phyloP scores from a whole-genome alignment of 2,113 vertebrate genomes.

The Leptocoma aspasia region DNA sequence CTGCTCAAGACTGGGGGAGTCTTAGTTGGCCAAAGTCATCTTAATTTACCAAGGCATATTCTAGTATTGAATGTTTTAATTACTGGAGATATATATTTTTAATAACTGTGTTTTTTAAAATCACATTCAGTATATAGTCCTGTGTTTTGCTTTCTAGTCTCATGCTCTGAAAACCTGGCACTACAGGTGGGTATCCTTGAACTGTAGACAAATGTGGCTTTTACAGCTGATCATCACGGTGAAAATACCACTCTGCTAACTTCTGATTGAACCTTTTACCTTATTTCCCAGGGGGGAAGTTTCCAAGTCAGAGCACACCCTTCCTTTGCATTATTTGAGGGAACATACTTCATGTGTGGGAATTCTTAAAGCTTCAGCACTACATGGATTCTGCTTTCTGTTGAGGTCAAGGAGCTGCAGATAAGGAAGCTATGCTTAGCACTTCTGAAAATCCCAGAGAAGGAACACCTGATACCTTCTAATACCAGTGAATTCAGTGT shows the following conservation, averaged over 20 bases:
- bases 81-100: background rate
- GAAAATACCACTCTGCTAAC: background rate
- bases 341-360: background rate
- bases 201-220: background rate
- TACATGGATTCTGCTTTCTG: background rate
- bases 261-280: background rate
- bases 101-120: background rate
- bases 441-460: background rate
- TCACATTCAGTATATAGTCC: background rate
- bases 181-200: background rate
- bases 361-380: background rate
- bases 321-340: constrained; percentile 21
- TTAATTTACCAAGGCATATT: background rate
- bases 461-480: background rate
- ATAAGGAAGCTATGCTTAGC: constrained; percentile 21
- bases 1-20: too few relatives aligned
- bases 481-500: background rate
- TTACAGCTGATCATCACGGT: background rate
- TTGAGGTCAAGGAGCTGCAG: background rate
- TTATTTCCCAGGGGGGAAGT: background rate
- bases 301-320: constrained; percentile 1
- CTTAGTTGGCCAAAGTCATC: background rate
- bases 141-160: background rate
- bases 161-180: background rate
- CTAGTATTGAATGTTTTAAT: background rate